A percentile compares a stretch with the other conserved stretches of the same genome.
Conservation (phyloP, 2,888 invertebrate genomes). For the Coleophora deauratella region DNA sequence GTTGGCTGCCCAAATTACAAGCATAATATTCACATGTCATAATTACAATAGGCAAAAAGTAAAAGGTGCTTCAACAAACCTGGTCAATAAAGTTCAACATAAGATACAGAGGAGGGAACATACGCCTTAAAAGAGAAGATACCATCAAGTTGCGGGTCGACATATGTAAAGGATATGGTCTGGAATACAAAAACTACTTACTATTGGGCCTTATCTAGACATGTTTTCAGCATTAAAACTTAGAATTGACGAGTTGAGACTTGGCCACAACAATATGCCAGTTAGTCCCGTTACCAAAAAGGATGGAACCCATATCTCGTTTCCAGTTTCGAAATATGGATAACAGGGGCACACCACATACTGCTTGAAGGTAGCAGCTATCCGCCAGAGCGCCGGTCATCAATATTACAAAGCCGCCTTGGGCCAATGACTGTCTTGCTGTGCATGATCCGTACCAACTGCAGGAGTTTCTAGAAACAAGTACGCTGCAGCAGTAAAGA, state of each 20-base stretch:
- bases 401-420: conserved; percentile 16
- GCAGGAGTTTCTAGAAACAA: conserved; percentile 17
- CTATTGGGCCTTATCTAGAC: not conserved
- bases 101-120: not conserved
- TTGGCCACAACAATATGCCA: conserved; percentile 1
- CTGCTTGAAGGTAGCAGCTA: conserved; percentile 19
- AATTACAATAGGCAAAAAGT: not conserved
- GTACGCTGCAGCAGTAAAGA: conserved; percentile 21
- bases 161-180: not conserved
- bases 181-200: not conserved
- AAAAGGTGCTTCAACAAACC: not conserved
- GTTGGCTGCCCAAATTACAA: not conserved
- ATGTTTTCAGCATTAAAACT: not conserved
- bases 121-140: not conserved
- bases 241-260: not conserved
- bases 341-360: conserved; percentile 22
- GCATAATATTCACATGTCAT: not conserved
- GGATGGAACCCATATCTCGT: not conserved
- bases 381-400: conserved; percentile 20
- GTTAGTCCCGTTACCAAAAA: not conserved
- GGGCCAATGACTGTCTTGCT: conserved; percentile 24
- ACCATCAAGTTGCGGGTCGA: not conserved
- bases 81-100: not conserved
- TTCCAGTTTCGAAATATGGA: conserved; percentile 15
- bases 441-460: conserved; percentile 19